Conservation (phyloP, 2,113 vertebrate species). For the Tautogolabrus adspersus region DNA sequence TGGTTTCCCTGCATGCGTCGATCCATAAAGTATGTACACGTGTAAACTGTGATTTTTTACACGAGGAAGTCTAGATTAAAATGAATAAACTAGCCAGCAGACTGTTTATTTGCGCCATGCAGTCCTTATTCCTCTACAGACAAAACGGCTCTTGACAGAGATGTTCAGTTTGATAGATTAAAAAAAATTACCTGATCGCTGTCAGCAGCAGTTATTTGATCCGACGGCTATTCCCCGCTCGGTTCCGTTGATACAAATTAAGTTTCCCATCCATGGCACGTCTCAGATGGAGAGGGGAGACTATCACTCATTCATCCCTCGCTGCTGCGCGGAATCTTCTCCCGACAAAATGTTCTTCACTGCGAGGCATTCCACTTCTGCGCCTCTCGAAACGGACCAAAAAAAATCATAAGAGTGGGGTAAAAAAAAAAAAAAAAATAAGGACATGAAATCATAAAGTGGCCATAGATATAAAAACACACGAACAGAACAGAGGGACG, state of each 20-base stretch:
- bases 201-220: conserved; percentile 86
- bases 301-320: conserved; percentile 76
- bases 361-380: conserved; percentile 72
- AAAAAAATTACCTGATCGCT: conserved; percentile 82
- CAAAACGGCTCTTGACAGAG: neutral
- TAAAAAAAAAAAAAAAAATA: conserved; percentile 35
- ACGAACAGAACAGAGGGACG: conserved; percentile 45
- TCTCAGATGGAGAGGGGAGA: conserved; percentile 79
- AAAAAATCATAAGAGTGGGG: conserved; percentile 33
- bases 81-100: conserved; percentile 5
- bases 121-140: neutral
- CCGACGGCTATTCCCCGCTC: conserved; percentile 80
- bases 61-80: neutral
- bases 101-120: neutral
- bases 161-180: conserved; percentile 20
- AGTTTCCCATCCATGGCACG: conserved; percentile 87
- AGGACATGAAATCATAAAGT: conserved; percentile 68
- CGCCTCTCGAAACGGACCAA: conserved; percentile 51
- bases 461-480: conserved; percentile 50
- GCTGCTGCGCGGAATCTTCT: conserved; percentile 73
- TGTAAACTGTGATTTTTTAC: neutral
- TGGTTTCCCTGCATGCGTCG: neutral
- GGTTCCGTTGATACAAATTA: conserved; percentile 83
- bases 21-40: neutral
- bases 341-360: conserved; percentile 77